Evolutionary conservation across 2,113 vertebrate species (phyloP), one percentile per base, ranked within the genome.

Genomic region (Hystrix cristata): DNA sequence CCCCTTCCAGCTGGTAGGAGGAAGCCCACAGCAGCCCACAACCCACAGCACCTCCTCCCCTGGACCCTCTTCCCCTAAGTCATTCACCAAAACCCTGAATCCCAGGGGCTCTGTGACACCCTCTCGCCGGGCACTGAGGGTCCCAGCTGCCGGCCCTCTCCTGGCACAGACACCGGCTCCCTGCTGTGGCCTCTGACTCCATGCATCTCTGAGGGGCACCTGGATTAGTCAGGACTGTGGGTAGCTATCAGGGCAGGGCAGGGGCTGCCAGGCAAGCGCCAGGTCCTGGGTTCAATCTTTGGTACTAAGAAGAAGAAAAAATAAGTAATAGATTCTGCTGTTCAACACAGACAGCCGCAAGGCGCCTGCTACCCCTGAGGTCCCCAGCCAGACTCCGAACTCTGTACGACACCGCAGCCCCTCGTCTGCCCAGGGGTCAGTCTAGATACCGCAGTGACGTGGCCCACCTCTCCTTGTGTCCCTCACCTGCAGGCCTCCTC

Each of bases 81-180:
- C 34, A 43, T 7, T 38, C 55, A 8, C 3, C 12, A 1, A 3
- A 25, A 8, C 23, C 55, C 43, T 4, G 1, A 12, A 38, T 16
- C 79, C 59, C n/a, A 48, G 38, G 7, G 51, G 19, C 9, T 29
- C 60, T 34, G 21, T 59, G 15, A 21, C 19, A 59, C 43, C 59
- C 27, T 38, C 53, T 89, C 48, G 21, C 51, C 3, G 12, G 38
- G 34, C 78, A 23, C 16, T 14, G 9, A 18, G 13, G 18, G 25
- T 59, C 27, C 27, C 12, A 18, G 16, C 19, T 31, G 29, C 51
- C 46, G 23, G 83, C 48, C 62, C 53, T 86, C 46, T 67, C 31
- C 62, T 62, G 64, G n/a, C 43, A 69, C 34, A 71, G 19, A n/a
- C 27, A 38, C 38, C 38, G 38, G 38, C 38, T 38, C 38, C 38